Evolutionary conservation across 2,888 invertebrate species (phyloP).

Genomic region (Perizoma flavofasciatum): DNA sequence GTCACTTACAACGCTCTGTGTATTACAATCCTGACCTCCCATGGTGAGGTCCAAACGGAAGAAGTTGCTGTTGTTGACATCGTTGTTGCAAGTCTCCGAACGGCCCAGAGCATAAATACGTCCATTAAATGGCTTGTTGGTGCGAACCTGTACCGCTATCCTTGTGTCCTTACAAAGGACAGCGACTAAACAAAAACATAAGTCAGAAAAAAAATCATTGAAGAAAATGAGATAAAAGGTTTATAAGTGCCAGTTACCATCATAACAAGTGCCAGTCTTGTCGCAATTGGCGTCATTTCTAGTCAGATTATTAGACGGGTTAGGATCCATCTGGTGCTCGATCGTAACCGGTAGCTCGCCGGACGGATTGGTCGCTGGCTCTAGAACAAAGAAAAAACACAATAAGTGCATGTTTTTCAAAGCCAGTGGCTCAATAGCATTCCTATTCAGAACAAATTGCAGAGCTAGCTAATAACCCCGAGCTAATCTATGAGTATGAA

Average conservation of each 20-base stretch:
- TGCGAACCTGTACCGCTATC: slow-evolving; percentile 95
- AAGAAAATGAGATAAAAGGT: slow-evolving; percentile 23
- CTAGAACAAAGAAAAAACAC: slow-evolving; percentile 66
- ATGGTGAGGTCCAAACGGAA: slow-evolving; percentile 96
- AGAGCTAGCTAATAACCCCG: slow-evolving; percentile 51
- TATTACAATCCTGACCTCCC: slow-evolving; percentile 97
- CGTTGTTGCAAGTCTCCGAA: slow-evolving; percentile 97
- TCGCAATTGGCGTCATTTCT: slow-evolving; percentile 94
- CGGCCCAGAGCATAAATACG: slow-evolving; percentile 96
- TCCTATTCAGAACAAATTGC: slow-evolving; percentile 44
- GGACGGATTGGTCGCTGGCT: slow-evolving; percentile 72
- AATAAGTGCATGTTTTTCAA: slow-evolving; percentile 34
- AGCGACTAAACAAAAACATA: slow-evolving; percentile 86
- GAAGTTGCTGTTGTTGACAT: slow-evolving; percentile 95
- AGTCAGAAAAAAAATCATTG: slow-evolving; percentile 12
- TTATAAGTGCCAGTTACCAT: slow-evolving; percentile 85
- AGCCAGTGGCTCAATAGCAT: slow-evolving; percentile 36
- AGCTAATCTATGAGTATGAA: slow-evolving; percentile 58
- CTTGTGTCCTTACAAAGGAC: slow-evolving; percentile 97
- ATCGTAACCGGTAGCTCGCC: slow-evolving; percentile 89
- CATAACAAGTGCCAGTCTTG: slow-evolving; percentile 97
- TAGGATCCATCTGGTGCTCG: slow-evolving; percentile 90
- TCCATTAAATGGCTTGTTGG: slow-evolving; percentile 97
- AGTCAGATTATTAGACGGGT: slow-evolving; percentile 87
- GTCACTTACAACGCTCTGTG: slow-evolving; percentile 97